Conservation (phyloP, 37 sponge, comb jelly and placozoan genomes). For the Mnemiopsis leidyi region DNA sequence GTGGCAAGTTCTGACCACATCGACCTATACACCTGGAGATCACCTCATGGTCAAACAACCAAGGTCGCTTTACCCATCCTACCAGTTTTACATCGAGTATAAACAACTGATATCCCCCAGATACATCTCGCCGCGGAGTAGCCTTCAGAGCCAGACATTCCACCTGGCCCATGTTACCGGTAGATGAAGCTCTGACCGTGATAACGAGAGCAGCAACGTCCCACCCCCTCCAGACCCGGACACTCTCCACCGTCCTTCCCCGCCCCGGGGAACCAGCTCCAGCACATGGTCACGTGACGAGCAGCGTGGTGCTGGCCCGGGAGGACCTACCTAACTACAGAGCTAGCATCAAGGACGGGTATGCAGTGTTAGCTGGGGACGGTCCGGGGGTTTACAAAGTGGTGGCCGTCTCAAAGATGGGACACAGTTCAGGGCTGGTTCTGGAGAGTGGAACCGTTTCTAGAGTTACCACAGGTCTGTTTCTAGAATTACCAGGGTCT, state of each 20-base stretch:
- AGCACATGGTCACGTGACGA: slow-evolving; percentile 68
- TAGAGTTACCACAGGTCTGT: slow-evolving; percentile 16
- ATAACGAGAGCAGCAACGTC: slow-evolving; percentile 41
- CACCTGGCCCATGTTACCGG: slow-evolving; percentile 82
- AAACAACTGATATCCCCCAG: too few relatives aligned
- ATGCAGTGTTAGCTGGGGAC: slow-evolving; percentile 78
- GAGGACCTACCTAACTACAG: slow-evolving; percentile 87
- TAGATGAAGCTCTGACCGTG: slow-evolving; percentile 74
- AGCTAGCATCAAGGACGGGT: slow-evolving; percentile 97
- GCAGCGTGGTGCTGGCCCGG: slow-evolving; percentile 71
- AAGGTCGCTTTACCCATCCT: too few relatives aligned
- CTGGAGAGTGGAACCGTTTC: slow-evolving; percentile 13
- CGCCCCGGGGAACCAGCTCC: background rate
- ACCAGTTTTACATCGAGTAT: too few relatives aligned
- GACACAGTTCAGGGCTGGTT: background rate
- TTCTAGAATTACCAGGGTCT: too few relatives aligned
- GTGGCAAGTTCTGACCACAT: too few relatives aligned
- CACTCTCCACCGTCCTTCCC: background rate
- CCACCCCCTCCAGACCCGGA: background rate
- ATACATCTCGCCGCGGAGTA: slow-evolving; percentile 44
- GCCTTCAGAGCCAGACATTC: slow-evolving; percentile 78
- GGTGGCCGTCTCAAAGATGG: slow-evolving; percentile 34
- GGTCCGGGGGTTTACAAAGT: slow-evolving; percentile 16
- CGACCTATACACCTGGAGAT: too few relatives aligned
- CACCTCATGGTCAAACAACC: too few relatives aligned